Conservation (phyloP, 2,888 invertebrate species). For the Nematopogon swammerdamellus region DNA sequence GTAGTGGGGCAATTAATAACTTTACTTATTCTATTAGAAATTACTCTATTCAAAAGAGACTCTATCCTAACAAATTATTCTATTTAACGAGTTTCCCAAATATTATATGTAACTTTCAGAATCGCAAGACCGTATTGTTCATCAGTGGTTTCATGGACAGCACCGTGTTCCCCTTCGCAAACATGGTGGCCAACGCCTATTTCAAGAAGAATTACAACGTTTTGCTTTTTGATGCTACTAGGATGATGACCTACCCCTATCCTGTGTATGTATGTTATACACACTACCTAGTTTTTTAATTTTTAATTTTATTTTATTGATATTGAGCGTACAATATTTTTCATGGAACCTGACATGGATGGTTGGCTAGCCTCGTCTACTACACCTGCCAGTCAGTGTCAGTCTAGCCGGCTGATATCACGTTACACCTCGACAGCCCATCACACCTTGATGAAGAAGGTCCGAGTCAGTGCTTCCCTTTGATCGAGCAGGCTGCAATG, state of each 20-base stretch:
- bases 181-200: slow-evolving; percentile 38
- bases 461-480: too few relatives aligned
- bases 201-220: slow-evolving; percentile 36
- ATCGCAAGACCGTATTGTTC: slow-evolving; percentile 30
- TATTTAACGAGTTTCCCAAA: too few relatives aligned
- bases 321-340: background rate
- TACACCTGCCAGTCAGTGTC: background rate
- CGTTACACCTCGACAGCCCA: too few relatives aligned
- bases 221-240: slow-evolving; percentile 38
- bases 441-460: too few relatives aligned
- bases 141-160: slow-evolving; percentile 43
- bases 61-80: too few relatives aligned
- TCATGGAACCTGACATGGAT: background rate
- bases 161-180: slow-evolving; percentile 33
- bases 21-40: too few relatives aligned
- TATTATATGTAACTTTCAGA: too few relatives aligned
- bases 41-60: too few relatives aligned
- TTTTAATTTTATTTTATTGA: background rate
- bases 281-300: too few relatives aligned
- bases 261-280: slow-evolving; percentile 34
- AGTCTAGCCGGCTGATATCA: too few relatives aligned
- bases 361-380: background rate
- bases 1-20: too few relatives aligned
- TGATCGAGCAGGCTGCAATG: too few relatives aligned
- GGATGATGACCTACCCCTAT: slow-evolving; percentile 42